Evolutionary conservation across 2,113 vertebrate species (phyloP).

Genomic region (Tympanuchus pallidicinctus): DNA sequence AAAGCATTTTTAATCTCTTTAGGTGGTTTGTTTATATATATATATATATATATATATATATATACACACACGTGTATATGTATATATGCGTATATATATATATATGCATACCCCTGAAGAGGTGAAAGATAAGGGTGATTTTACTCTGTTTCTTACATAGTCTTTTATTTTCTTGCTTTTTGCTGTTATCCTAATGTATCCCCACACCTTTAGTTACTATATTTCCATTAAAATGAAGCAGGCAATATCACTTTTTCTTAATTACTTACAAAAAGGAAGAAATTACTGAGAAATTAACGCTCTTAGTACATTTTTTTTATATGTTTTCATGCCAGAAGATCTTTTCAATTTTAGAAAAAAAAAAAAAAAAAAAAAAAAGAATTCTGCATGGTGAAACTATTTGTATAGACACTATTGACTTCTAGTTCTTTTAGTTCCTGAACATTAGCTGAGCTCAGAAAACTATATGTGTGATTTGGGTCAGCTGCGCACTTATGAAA

Average conservation of each 20-base stretch:
- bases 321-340: not conserved
- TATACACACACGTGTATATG: too few species aligned
- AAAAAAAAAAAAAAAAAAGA: not conserved
- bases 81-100: not conserved
- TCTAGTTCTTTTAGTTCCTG: not conserved
- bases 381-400: not conserved
- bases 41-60: too few species aligned
- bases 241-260: not conserved
- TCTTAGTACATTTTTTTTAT: not conserved
- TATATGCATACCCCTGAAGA: not conserved
- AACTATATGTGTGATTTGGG: not conserved
- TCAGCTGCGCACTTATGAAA: not conserved
- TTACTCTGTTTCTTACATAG: not conserved
- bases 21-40: not conserved
- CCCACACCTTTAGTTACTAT: not conserved
- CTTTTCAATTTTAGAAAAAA: not conserved
- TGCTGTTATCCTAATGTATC: not conserved
- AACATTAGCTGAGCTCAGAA: not conserved
- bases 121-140: not conserved
- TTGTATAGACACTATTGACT: rapidly evolving
- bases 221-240: not conserved
- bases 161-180: not conserved
- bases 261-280: not conserved
- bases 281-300: not conserved
- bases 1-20: not conserved